Percentiles rank a stretch among this genome's conserved stretches.
Evolutionary conservation across 2,888 invertebrate genomes (phyloP).

Genomic region (Patella depressa): DNA sequence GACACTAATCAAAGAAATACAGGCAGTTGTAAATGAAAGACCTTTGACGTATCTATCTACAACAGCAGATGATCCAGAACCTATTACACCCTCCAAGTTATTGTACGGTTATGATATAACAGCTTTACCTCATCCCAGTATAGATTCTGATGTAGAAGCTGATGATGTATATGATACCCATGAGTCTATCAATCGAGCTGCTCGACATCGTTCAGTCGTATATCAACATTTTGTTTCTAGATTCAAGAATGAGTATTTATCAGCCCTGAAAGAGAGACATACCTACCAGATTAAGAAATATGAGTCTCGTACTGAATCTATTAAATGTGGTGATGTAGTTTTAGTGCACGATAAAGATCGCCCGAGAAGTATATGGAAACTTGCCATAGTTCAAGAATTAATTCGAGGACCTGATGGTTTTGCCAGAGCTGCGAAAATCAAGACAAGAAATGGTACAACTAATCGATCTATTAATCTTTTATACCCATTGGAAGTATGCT

Average conservation of each 20-base stretch:
- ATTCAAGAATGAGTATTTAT: background rate
- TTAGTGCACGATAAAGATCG: background rate
- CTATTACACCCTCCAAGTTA: background rate
- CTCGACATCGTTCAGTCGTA: background rate
- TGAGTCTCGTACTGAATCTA: background rate
- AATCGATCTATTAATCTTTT: background rate
- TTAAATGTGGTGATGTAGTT: background rate
- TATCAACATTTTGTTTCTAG: background rate
- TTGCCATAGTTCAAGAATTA: background rate
- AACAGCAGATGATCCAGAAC: background rate
- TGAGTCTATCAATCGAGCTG: background rate
- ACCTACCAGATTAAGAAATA: background rate
- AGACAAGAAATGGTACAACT: background rate
- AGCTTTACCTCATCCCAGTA: background rate
- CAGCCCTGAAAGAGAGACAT: background rate
- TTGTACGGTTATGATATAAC: background rate
- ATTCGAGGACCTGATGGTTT: background rate
- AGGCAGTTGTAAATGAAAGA: constrained; percentile 4
- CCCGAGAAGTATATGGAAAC: background rate
- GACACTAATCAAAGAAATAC: background rate
- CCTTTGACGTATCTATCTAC: background rate
- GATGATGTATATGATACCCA: background rate
- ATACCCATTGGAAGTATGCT: background rate
- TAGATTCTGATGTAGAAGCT: background rate
- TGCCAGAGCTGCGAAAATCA: background rate